Evolutionary conservation across 2,797 vertebrate genomes (phyloP).

Genomic region (Furcifer pardalis): DNA sequence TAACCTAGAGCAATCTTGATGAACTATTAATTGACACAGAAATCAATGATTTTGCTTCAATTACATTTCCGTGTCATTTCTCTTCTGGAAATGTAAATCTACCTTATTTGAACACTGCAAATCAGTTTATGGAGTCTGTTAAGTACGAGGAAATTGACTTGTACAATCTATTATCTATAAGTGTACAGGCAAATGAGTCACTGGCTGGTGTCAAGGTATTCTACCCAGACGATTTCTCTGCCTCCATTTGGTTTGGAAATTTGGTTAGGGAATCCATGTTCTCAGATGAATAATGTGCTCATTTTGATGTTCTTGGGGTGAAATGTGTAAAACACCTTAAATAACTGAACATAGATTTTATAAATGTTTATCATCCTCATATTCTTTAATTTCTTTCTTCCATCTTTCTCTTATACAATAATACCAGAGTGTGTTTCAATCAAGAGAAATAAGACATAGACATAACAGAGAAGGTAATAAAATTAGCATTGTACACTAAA

Average conservation of each 20-base stretch:
- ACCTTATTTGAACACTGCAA: no score
- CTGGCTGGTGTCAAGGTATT: conserved; percentile 7
- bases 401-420: no score
- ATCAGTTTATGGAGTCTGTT: neutral
- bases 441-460: no score
- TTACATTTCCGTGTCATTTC: neutral
- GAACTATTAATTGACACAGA: neutral
- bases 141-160: neutral
- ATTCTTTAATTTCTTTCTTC: no score
- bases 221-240: conserved; percentile 15
- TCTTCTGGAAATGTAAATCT: neutral
- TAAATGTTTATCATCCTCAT: no score
- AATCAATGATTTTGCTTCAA: neutral
- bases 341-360: neutral
- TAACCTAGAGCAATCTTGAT: neutral
- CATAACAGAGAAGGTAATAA: no score
- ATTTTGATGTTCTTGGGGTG: neutral
- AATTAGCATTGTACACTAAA: no score
- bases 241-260: neutral
- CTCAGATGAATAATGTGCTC: conserved; percentile 26
- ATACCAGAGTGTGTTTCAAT: no score
- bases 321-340: neutral
- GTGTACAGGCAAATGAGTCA: neutral
- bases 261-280: conserved; percentile 7
- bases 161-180: conserved; percentile 4